phyloP scores from a whole-genome alignment of 2,113 vertebrate genomes.

The Callionymus lyra region DNA sequence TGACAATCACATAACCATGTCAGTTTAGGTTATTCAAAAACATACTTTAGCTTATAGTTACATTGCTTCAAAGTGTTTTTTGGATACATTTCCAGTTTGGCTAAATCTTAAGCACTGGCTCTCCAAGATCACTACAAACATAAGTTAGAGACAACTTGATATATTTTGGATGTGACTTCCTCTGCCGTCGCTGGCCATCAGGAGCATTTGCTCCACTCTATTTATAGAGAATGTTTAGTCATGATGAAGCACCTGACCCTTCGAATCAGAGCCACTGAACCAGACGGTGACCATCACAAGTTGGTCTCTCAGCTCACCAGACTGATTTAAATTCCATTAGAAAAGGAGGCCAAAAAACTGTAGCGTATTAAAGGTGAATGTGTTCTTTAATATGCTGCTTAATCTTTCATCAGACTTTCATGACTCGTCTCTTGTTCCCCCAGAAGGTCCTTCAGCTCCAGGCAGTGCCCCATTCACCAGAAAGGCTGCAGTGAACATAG shows the following conservation, averaged over 20 bases:
- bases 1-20: no score
- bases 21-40: no score
- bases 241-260: conserved; percentile 47
- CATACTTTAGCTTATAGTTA: no score
- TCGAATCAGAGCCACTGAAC: conserved; percentile 31
- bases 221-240: conserved; percentile 55
- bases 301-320: no score
- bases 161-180: no score
- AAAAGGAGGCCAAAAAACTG: background rate
- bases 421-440: conserved; percentile 6
- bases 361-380: conserved; percentile 6
- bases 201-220: conserved; percentile 35
- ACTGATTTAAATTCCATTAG: no score
- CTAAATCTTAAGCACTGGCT: no score
- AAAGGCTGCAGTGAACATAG: conserved; percentile 27
- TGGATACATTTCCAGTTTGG: no score
- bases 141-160: no score
- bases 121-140: no score
- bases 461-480: conserved; percentile 16
- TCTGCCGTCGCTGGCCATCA: conserved; percentile 25
- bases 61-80: no score
- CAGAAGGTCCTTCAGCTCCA: conserved; percentile 14
- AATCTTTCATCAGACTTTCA: conserved; percentile 21
- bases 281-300: conserved; percentile 1
- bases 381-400: conserved; percentile 21